Base-by-base conservation (phyloP, 2,113 vertebrate species). In the Corydoras sp. region DNA sequence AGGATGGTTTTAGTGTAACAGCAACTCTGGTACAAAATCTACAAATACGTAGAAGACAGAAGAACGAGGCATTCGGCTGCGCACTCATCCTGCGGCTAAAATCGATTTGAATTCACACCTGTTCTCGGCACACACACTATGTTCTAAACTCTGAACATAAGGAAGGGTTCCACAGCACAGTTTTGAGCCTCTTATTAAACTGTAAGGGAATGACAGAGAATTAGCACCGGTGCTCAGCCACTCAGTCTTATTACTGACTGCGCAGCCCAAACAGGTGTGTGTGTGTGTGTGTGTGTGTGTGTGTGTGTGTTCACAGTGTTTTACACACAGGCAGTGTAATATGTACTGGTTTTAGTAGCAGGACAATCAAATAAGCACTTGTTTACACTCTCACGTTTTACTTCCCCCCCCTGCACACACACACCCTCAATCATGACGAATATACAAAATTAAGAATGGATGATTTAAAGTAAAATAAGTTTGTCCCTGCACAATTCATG, bases 371-470 rank as follows among this genome's bases (percentile, higher is more conserved):
- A 58, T 14, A 70, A 50, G 43, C 11, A 31, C 13, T 11, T 30
- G n/a, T 10, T 29, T 51, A 59, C 4, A 35, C 49, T 58, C 3
- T 18, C 50, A 4, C 56, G 0, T 7, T 7, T 24, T 24, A 24
- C 18, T 2, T 2, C 18, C 18, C 18, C 18, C 18, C 18, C 15
- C 9, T 15, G 24, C 56, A 58, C 56, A 58, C 56, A 49, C 15
- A 32, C 62, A 72, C 58, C 18, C 58, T n/a, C 58, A 56, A 58
- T 58, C 32, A 48, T 43, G 48, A 54, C 30, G 10, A 58, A 49
- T 58, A 65, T 69, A 74, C 50, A 74, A 69, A 58, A 62, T 29
- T 43, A 71, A 29, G 70, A 70, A 69, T 58, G 71, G 61, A 65
- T 58, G 54, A 58, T 58, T 58, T 3, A 15, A 58, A 18, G 15